Evolutionary conservation across 2,113 vertebrate genomes (phyloP), one percentile per base, ranked within the genome.

Genomic region (Anarhynchus alexandrinus): DNA sequence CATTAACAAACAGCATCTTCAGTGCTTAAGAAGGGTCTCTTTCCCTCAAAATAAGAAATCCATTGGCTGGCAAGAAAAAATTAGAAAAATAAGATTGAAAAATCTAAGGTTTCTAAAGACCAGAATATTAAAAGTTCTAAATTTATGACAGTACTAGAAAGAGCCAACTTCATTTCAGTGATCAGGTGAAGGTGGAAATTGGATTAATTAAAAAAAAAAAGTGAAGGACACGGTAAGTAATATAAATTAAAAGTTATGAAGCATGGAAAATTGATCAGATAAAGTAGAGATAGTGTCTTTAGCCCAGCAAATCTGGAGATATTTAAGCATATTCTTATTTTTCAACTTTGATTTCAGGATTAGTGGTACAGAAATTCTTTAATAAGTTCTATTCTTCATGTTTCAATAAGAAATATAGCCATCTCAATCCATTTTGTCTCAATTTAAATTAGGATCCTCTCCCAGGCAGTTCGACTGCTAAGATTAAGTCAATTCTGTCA

Each of bases 21-120:
- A 32, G 10, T 18, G n/a, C 11, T 61, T 15, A 27, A 1, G 0
- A 74, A 74, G 3, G 2, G 10, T 52, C 45, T 23, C 14, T 58
- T 52, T 20, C 47, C 47, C 19, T 62, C 12, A 43, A n/a, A 49
- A 51, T 23, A 65, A 59, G 36, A 86, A 79, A 77, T 67, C 12
- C 3, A 3, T 10, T 67, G n/a, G 5, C 11, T 2, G 2, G 18
- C 15, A 76, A 78, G 43, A 71, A 73, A 55, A 36, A 3, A 7
- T 27, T 21, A 9, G 12, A n/a, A 71, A 66, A 74, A 6, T 5
- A 27, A 47, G 9, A 83, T 1, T 20, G 34, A 79, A 80, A 74
- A 79, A 66, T 25, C 14, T 51, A 57, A 59, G 25, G 7, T 49
- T 93, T 22, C 54, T 73, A 65, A 66, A 91, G 32, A 73, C 12